Percentiles rank a stretch among this genome's conserved stretches.
phyloP scores from a whole-genome alignment of 2,797 vertebrate genomes.

The Manis pentadactyla region DNA sequence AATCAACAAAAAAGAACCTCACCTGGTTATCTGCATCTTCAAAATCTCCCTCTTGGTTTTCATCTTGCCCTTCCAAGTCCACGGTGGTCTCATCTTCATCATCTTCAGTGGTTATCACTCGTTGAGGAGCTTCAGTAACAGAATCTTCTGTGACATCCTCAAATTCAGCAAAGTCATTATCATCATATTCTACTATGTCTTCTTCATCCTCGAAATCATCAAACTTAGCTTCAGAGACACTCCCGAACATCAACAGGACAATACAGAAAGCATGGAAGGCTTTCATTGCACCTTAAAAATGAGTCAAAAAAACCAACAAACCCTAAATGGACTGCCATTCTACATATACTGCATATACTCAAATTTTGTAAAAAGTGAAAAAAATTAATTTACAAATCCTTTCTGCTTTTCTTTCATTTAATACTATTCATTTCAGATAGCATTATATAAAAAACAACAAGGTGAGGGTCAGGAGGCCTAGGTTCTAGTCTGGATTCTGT shows the following conservation, averaged over 20 bases:
- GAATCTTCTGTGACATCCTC: constrained; percentile 94
- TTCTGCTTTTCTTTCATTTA: constrained; percentile 4
- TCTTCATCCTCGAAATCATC: constrained; percentile 98
- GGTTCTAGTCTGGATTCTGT: background rate
- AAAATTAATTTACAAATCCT: background rate
- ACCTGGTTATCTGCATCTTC: constrained; percentile 95
- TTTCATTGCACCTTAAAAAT: constrained; percentile 85
- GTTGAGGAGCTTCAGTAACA: constrained; percentile 89
- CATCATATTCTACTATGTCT: constrained; percentile 96
- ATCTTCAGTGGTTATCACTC: constrained; percentile 87
- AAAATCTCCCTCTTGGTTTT: constrained; percentile 94
- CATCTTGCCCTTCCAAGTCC: constrained; percentile 94
- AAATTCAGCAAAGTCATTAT: constrained; percentile 99
- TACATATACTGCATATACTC: background rate
- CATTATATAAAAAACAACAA: background rate
- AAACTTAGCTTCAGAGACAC: constrained; percentile 91
- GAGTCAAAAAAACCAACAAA: background rate
- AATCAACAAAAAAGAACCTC: constrained; percentile 21
- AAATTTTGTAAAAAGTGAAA: constrained; percentile 30
- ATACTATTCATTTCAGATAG: background rate
- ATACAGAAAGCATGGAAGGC: constrained; percentile 74
- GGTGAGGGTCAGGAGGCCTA: background rate
- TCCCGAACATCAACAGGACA: constrained; percentile 77
- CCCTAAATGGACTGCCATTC: background rate
- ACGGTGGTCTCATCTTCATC: constrained; percentile 96